Evolutionary conservation across 1,140 invertebrate species (phyloP).

Genomic region (Thaumatotibia leucotreta): DNA sequence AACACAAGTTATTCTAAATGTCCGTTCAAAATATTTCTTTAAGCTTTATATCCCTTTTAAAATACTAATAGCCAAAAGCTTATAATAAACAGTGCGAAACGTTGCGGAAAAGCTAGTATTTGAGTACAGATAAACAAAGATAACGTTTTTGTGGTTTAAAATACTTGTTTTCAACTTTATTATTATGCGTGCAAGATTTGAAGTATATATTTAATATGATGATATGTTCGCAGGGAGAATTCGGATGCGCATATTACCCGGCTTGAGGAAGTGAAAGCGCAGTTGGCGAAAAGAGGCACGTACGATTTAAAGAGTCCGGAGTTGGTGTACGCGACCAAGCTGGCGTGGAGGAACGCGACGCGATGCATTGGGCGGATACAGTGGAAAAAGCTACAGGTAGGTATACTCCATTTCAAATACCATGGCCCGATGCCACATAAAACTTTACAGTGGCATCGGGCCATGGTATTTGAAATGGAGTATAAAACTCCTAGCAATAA

Average conservation of each 20-base stretch:
- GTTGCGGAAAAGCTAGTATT: not conserved
- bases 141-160: not conserved
- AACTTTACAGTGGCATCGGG: too few relatives aligned
- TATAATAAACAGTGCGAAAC: not conserved
- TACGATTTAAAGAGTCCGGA: slow-evolving; percentile 95
- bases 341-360: slow-evolving; percentile 95
- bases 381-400: slow-evolving; percentile 96
- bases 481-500: too few relatives aligned
- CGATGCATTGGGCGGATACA: slow-evolving; percentile 96
- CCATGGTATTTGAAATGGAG: too few relatives aligned
- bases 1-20: not conserved
- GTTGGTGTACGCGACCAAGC: slow-evolving; percentile 93
- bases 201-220: not conserved
- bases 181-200: not conserved
- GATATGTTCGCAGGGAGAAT: slow-evolving; percentile 79
- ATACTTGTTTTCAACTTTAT: not conserved
- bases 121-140: not conserved
- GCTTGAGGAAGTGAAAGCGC: slow-evolving; percentile 86
- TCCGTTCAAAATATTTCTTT: not conserved
- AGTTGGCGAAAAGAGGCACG: slow-evolving; percentile 85
- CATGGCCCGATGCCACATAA: too few relatives aligned
- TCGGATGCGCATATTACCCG: slow-evolving; percentile 83
- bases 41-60: not conserved
- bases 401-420: too few relatives aligned
- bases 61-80: slow-evolving; percentile 5